phyloP scores from a whole-genome alignment of 1,140 invertebrate species.

The Euwallacea fornicatus region DNA sequence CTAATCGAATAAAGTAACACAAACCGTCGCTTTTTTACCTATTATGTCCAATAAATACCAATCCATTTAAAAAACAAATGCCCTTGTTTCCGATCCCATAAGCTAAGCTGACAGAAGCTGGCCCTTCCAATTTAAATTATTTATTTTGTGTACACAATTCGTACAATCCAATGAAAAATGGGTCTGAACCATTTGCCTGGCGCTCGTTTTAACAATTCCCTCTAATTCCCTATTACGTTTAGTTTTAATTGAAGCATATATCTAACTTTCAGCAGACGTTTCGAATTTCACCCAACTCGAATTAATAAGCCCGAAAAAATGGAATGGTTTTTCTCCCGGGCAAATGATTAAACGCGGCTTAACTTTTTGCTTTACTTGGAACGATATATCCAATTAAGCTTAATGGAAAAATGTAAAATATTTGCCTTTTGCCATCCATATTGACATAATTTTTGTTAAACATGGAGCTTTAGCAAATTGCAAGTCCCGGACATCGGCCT shows the following conservation, averaged over 20 bases:
- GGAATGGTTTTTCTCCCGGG: not conserved
- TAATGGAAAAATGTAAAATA: not conserved
- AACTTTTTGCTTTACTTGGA: not conserved
- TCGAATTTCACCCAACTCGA: constrained; percentile 4
- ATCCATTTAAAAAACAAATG: constrained; percentile 15
- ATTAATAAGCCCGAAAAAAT: constrained; percentile 17
- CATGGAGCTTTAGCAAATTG: not conserved
- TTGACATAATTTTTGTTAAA: not conserved
- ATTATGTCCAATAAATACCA: constrained; percentile 9
- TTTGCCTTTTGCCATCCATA: not conserved
- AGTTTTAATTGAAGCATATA: constrained; percentile 31
- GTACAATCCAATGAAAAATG: constrained; percentile 32
- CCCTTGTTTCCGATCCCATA: constrained; percentile 15
- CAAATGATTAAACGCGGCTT: not conserved
- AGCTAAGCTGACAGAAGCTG: constrained; percentile 22
- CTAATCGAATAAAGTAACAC: too few relatives aligned
- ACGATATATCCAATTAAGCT: not conserved
- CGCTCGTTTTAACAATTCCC: constrained; percentile 21
- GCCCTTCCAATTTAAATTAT: constrained; percentile 28
- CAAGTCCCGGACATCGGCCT: not conserved
- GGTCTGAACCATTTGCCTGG: constrained; percentile 11
- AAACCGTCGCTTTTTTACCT: constrained; percentile 5
- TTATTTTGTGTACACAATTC: constrained; percentile 32
- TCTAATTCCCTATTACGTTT: constrained; percentile 23
- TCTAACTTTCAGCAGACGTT: constrained; percentile 22